Base-by-base conservation (phyloP, 2,888 invertebrate species). In the Aspidiotus rigidus region DNA sequence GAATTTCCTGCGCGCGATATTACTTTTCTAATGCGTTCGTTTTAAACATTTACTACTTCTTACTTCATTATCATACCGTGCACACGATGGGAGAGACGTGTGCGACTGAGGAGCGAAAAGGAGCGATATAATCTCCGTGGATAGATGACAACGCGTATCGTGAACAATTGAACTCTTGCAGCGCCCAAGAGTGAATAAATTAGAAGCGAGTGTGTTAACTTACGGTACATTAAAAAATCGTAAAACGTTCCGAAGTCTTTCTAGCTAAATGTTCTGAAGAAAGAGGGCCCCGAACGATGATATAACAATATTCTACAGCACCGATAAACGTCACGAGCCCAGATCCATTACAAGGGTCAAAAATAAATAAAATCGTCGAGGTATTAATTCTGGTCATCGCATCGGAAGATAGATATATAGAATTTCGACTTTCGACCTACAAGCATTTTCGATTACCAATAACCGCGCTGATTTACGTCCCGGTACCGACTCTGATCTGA, bases 341-440 rank as follows among this genome's bases (percentile, higher is more conserved):
- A n/a, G 10, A 49, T 49, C 49, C 49, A 49, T 49, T 49, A 49
- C 49, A 49, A 49, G 11, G 49, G n/a, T 49, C n/a, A n/a, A 49
- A n/a, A 49, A 49, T 49, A 6, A 49, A 49, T 49, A 49, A 49
- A 49, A n/a, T 49, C n/a, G n/a, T n/a, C 49, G 49, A 49, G n/a
- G n/a, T 13, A n/a, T 49, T 13, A 13, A 49, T 49, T 13, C 49
- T n/a, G 49, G 49, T 3, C 49, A 49, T 11, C 49, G 6, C n/a
- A 49, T 49, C 49, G 28, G 28, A 28, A 28, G 28, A 28, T 28
- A 28, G 28, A 28, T 28, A 28, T n/a, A 44, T 49, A 11, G 49
- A 49, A 49, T 49, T 49, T 49, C 49, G 49, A 49, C 10, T n/a
- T 49, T 49, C 49, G 49, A n/a, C 49, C 49, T 49, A n/a, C 49